A percentile compares a stretch with the other conserved stretches of the same genome.
phyloP scores from a whole-genome alignment of 2,797 vertebrate genomes.

The Catharus ustulatus region DNA sequence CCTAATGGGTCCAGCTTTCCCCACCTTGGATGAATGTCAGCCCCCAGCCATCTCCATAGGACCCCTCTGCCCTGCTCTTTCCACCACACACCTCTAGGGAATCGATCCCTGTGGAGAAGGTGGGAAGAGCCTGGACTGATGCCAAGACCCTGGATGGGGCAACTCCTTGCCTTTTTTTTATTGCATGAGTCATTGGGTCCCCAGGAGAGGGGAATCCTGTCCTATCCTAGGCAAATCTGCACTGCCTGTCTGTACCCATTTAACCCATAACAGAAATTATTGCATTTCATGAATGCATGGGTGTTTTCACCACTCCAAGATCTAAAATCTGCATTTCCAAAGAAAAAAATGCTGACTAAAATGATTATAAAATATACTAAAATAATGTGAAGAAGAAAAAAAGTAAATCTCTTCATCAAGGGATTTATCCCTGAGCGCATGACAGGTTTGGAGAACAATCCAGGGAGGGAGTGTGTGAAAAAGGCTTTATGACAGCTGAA shows the following conservation, averaged over 20 bases:
- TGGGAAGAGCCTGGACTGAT: not conserved
- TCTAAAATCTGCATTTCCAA: not conserved
- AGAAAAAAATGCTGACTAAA: not conserved
- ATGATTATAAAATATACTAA: not conserved
- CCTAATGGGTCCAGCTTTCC: not conserved
- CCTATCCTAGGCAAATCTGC: not conserved
- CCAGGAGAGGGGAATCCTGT: not conserved
- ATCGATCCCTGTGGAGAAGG: not conserved
- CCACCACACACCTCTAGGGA: not conserved
- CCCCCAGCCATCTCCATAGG: not conserved
- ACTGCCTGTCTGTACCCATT: not conserved
- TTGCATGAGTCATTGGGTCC: not conserved
- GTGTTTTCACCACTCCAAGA: not conserved
- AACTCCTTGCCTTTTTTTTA: not conserved
- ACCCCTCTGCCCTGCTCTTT: not conserved
- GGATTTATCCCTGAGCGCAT: conserved; percentile 22
- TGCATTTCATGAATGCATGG: not conserved
- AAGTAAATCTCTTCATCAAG: not conserved
- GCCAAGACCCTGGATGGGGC: not conserved
- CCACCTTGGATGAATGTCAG: not conserved
- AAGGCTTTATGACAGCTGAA: conserved; percentile 42
- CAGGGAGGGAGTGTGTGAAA: conserved; percentile 29
- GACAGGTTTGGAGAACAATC: conserved; percentile 24
- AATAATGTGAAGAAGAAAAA: not conserved
- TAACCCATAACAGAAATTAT: not conserved